These are phyloP conservation scores for Disparrhopalites patrizii DNA, from an alignment of 2,888 invertebrate species.

Conservation along the genomic window DNA sequence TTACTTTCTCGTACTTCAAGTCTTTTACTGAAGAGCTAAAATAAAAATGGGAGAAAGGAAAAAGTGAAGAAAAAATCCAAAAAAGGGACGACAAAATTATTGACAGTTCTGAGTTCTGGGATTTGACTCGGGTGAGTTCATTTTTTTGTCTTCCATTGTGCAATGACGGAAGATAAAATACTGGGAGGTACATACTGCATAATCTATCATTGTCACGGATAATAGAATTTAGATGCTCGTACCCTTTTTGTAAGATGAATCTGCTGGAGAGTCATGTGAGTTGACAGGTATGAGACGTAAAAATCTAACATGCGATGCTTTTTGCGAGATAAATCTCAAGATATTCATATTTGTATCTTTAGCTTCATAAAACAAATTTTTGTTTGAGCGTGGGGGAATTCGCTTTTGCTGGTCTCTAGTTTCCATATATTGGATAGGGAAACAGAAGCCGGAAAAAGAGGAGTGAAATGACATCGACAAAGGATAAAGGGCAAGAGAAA, in stretches of 20 bases:
- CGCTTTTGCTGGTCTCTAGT: no score
- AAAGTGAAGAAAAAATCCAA: not conserved
- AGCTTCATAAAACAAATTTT: no score
- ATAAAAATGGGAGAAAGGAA: not conserved
- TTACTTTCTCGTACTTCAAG: not conserved
- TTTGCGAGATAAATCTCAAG: no score
- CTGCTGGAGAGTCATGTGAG: not conserved
- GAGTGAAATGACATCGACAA: no score
- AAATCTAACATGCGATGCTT: no score
- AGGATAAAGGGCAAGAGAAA: no score
- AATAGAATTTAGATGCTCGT: not conserved
- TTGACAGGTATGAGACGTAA: no score
- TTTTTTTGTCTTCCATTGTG: not conserved
- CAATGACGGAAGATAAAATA: slow-evolving; percentile 1
- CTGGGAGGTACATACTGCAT: not conserved
- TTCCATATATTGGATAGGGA: no score
- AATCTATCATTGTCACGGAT: slow-evolving; percentile 20
- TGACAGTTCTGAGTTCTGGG: slow-evolving; percentile 3
- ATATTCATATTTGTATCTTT: no score
- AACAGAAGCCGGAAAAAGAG: no score
- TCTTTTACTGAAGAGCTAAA: not conserved
- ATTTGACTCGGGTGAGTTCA: not conserved
- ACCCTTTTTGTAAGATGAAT: not conserved
- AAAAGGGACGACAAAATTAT: slow-evolving; percentile 17
- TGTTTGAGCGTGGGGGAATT: no score